Evolutionary conservation across 2,113 vertebrate genomes (phyloP).

Genomic region (Marmota flaviventris): DNA sequence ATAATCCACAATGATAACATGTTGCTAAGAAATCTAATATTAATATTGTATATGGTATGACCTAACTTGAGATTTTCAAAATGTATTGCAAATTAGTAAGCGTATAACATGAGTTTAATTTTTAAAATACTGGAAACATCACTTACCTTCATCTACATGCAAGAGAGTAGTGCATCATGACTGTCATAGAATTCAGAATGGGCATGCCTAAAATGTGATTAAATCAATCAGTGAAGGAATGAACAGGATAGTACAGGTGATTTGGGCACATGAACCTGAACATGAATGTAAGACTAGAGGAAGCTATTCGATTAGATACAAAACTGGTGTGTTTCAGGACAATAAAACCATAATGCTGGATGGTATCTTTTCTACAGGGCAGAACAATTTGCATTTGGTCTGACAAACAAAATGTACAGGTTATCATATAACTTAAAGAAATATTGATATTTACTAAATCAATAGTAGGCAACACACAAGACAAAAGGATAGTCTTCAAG

Average conservation of each 20-base stretch:
- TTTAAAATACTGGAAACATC: neutral
- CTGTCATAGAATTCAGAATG: neutral
- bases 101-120: neutral
- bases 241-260: neutral
- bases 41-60: neutral
- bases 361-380: neutral
- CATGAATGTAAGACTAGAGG: neutral
- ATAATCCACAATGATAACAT: neutral
- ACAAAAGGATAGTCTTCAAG: neutral
- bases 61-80: neutral
- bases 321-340: neutral
- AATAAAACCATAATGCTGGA: neutral
- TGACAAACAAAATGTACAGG: neutral
- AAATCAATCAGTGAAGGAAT: neutral
- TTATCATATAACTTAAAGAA: neutral
- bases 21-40: neutral
- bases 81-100: neutral
- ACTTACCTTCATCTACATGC: neutral
- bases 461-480: neutral
- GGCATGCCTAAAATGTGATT: neutral
- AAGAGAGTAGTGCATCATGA: neutral
- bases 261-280: neutral
- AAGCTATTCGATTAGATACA: neutral
- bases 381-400: neutral
- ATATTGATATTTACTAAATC: neutral